phyloP scores from a whole-genome alignment of 1,140 invertebrate genomes.

The Semibalanus balanoides region DNA sequence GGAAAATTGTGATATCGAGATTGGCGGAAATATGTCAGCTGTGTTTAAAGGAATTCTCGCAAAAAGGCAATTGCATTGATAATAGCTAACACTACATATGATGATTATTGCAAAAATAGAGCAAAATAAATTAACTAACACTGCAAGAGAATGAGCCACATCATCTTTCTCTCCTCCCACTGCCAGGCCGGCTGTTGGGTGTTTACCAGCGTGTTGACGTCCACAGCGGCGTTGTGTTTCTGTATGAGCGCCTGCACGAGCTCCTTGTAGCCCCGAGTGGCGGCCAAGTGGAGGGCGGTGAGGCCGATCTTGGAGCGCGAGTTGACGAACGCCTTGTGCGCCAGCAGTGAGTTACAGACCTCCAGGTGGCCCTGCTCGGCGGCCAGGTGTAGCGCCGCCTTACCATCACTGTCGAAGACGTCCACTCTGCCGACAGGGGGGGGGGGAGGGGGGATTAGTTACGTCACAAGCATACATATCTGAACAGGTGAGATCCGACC shows the following conservation, averaged over 20 bases:
- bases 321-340: conserved; percentile 96
- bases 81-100: too few relatives aligned
- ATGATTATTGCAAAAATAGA: too few relatives aligned
- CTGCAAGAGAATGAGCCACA: too few relatives aligned
- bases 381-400: conserved; percentile 87
- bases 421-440: conserved; percentile 54
- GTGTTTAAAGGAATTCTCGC: too few relatives aligned
- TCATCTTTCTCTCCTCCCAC: too few relatives aligned
- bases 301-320: conserved; percentile 47
- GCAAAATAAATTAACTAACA: too few relatives aligned
- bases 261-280: conserved; percentile 85
- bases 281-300: conserved; percentile 53
- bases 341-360: conserved; percentile 86
- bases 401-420: conserved; percentile 91
- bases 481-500: too few relatives aligned
- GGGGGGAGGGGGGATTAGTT: background rate
- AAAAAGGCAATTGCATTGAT: too few relatives aligned
- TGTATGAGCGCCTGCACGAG: conserved; percentile 77
- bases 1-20: too few relatives aligned
- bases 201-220: conserved; percentile 83
- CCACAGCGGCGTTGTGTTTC: conserved; percentile 85
- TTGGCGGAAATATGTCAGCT: too few relatives aligned
- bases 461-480: too few relatives aligned
- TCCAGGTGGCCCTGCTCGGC: conserved; percentile 81
- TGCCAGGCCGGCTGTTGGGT: too few relatives aligned